These are phyloP conservation scores for Rhodinocichla rosea DNA, from an alignment of 2,113 vertebrate genomes.

Conservation along the genomic window DNA sequence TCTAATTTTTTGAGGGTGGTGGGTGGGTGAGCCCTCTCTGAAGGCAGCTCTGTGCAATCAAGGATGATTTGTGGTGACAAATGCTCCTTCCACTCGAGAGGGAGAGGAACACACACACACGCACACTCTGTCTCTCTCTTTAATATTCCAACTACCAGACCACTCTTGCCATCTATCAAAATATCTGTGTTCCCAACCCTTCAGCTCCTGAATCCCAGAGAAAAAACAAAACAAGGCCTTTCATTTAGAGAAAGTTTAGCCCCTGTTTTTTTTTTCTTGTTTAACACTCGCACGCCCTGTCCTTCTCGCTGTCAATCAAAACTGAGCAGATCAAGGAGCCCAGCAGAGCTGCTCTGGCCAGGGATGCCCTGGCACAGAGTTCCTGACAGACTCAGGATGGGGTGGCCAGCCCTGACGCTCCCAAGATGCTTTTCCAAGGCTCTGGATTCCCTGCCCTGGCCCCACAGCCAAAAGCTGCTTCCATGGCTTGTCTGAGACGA, in stretches of 20 bases:
- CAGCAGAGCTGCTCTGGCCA: neutral
- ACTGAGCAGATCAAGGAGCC: neutral
- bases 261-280: accelerated
- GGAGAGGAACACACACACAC: slow-evolving; percentile 54
- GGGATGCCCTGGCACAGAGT: neutral
- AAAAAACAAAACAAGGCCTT: neutral
- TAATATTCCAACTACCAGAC: slow-evolving; percentile 41
- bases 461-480: neutral
- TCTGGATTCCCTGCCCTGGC: neutral
- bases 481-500: neutral
- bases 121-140: slow-evolving; percentile 65
- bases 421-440: neutral
- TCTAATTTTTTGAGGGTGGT: slow-evolving; percentile 76
- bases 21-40: slow-evolving; percentile 75
- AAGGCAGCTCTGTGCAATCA: slow-evolving; percentile 75
- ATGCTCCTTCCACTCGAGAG: slow-evolving; percentile 72
- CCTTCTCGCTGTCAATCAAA: neutral
- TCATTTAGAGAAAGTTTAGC: neutral
- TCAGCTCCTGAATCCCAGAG: neutral
- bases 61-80: slow-evolving; percentile 78
- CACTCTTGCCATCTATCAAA: slow-evolving; percentile 56
- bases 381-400: accelerated
- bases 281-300: neutral
- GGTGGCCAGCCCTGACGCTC: neutral
- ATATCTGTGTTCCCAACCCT: slow-evolving; percentile 38